Percentiles rank a stretch among this genome's conserved stretches.
Evolutionary conservation across 2,888 invertebrate genomes (phyloP).

Genomic region (Orthosia gothica): DNA sequence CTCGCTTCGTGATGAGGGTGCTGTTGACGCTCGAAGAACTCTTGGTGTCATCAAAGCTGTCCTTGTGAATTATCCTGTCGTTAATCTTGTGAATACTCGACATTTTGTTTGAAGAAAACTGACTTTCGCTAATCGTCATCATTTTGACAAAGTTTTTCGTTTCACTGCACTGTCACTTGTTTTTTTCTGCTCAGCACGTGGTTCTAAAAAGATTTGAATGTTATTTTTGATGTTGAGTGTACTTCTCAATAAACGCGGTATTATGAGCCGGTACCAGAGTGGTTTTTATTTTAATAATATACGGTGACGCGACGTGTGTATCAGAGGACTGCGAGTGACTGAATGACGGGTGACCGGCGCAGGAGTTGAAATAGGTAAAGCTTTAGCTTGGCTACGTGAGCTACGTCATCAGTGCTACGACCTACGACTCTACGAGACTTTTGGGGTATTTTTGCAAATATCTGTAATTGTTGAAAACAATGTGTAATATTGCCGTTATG

Average conservation of each 20-base stretch:
- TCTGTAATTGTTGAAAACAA: conserved; percentile 21
- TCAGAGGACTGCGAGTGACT: conserved; percentile 18
- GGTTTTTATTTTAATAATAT: conserved; percentile 11
- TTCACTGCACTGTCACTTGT: conserved; percentile 66
- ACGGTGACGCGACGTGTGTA: conserved; percentile 29
- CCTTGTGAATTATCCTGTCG: conserved; percentile 87
- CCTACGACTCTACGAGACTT: conserved; percentile 49
- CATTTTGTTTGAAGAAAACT: conserved; percentile 90
- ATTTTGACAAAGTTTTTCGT: conserved; percentile 75
- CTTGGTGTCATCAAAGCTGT: conserved; percentile 88
- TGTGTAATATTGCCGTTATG: conserved; percentile 6
- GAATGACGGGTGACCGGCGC: conserved; percentile 44
- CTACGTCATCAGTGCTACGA: conserved; percentile 49
- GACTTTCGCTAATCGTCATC: conserved; percentile 91
- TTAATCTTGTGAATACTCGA: conserved; percentile 89
- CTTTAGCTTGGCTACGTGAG: conserved; percentile 34
- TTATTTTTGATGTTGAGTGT: conserved; percentile 35
- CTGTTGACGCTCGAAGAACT: conserved; percentile 90
- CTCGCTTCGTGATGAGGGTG: conserved; percentile 93
- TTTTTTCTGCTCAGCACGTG: conserved; percentile 15
- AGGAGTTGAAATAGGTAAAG: conserved; percentile 38
- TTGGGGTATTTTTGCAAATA: conserved; percentile 18
- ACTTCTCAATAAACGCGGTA: not conserved
- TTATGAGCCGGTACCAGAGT: not conserved
- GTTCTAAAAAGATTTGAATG: conserved; percentile 34